Evolutionary conservation across 2,888 invertebrate genomes (phyloP).

Genomic region (Conops quadrifasciatus): DNA sequence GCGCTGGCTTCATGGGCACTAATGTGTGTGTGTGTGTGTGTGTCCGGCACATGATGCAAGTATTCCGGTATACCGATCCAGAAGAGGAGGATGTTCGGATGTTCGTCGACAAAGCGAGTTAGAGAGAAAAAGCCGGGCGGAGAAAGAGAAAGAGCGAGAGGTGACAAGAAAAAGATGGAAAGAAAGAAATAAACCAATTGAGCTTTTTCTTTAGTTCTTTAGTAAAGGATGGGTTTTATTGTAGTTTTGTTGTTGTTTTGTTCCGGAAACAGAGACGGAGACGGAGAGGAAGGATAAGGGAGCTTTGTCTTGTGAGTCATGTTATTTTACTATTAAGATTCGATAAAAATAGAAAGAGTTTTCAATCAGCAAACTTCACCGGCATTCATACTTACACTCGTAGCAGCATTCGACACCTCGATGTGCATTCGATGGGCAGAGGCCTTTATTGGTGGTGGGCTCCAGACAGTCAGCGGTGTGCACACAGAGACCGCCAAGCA

Average conservation of each 20-base stretch:
- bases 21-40: slow-evolving; percentile 3
- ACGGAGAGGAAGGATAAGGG: slow-evolving; percentile 5
- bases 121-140: not conserved
- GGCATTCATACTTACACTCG: slow-evolving; percentile 54
- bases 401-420: slow-evolving; percentile 63
- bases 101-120: slow-evolving; percentile 10
- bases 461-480: slow-evolving; percentile 55
- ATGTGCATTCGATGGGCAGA: slow-evolving; percentile 57
- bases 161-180: slow-evolving; percentile 18
- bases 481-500: slow-evolving; percentile 62
- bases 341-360: slow-evolving; percentile 3
- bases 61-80: slow-evolving; percentile 19
- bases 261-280: slow-evolving; percentile 4
- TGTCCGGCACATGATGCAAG: too few species aligned
- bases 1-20: slow-evolving; percentile 61
- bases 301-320: slow-evolving; percentile 23
- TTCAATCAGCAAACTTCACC: not conserved
- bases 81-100: slow-evolving; percentile 1
- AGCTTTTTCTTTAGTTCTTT: slow-evolving; percentile 28
- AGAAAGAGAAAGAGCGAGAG: slow-evolving; percentile 24
- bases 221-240: slow-evolving; percentile 25
- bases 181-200: slow-evolving; percentile 44
- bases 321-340: slow-evolving; percentile 29
- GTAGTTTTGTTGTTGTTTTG: slow-evolving; percentile 2
- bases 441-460: slow-evolving; percentile 56